Evolutionary conservation across 2,113 vertebrate species (phyloP).

Genomic region (Spermophilus dauricus): DNA sequence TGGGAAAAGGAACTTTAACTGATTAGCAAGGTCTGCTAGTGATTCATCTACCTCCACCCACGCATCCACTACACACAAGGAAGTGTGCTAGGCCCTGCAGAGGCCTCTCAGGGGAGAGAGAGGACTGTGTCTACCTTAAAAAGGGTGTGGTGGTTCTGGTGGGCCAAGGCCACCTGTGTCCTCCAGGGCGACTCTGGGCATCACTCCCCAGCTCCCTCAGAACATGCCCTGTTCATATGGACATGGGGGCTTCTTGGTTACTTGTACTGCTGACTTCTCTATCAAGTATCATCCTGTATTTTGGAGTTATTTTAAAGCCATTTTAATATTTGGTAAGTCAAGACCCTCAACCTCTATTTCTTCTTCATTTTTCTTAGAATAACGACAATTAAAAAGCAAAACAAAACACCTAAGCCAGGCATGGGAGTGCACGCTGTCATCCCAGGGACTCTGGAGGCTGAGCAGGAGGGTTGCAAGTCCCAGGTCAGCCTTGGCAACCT

Average conservation of each 20-base stretch:
- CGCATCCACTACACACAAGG: background rate
- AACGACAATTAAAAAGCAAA: background rate
- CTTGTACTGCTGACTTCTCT: background rate
- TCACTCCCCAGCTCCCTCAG: accelerated
- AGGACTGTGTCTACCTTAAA: accelerated
- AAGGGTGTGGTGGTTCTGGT: accelerated
- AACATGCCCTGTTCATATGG: accelerated
- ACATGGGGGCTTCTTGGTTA: background rate
- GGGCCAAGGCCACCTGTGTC: accelerated
- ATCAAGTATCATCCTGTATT: background rate
- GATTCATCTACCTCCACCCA: background rate
- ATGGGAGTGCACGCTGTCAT: too few species aligned
- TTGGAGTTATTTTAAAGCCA: background rate
- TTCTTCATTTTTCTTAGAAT: background rate
- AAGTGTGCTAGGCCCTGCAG: accelerated
- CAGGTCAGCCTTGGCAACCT: too few species aligned
- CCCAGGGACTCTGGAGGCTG: too few species aligned
- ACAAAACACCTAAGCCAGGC: background rate
- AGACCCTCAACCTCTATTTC: background rate
- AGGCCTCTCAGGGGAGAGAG: background rate
- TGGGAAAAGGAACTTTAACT: background rate
- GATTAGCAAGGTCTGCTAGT: background rate
- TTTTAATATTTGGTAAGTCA: constrained; percentile 9
- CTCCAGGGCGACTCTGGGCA: accelerated
- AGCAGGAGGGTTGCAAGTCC: too few species aligned